Base-by-base conservation (phyloP, 30 jellyfish, hydroid and myxozoan genomes). In the Turritopsis rubra region DNA sequence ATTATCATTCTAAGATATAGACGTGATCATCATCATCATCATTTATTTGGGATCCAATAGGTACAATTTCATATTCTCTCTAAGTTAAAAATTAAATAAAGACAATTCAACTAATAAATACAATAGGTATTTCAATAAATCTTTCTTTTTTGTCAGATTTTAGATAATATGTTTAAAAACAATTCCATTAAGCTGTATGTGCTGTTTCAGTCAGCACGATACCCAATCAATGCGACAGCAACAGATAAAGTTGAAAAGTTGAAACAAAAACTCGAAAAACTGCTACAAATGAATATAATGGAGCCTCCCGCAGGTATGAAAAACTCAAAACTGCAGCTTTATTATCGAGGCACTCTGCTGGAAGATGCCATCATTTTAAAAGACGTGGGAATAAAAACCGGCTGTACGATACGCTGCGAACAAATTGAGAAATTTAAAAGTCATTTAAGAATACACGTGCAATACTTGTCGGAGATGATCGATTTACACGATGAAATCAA, bases 341-440 rank as follows among this genome's bases (percentile, higher is more conserved):
- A 26, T 74, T 74, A n/a, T 1, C 53, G 23, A 21, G 82, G 82
- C 41, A 30, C 13, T 21, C 24, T 74, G 0, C 24, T 74, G 71
- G 65, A 26, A n/a, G 71, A 74, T 24, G 21, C 18, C 65, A 74
- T 24, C 41, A 19, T 74, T 16, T 28, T 29, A 16, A 74, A 29
- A n/a, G 82, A 74, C 21, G 60, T 24, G 16, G 82, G 82, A 26
- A n/a, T 74, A 29, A 29, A 9, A 74, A n/a, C 82, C 0, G 82
- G 82, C 7, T 16, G 18, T 29, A 74, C 18, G 71, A 13, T 74
- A 0, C 82, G 24, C 0, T 74, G 65, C 23, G 27, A 30, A 23
- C 60, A 23, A 28, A 29, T 23, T 0, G 82, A 74, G 9, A 26
- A 24, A 24, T 9, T 29, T 13, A 26, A 4, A 26, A 24, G 82